Base-by-base conservation (phyloP, 2,888 invertebrate genomes). In the Andrena camellia region DNA sequence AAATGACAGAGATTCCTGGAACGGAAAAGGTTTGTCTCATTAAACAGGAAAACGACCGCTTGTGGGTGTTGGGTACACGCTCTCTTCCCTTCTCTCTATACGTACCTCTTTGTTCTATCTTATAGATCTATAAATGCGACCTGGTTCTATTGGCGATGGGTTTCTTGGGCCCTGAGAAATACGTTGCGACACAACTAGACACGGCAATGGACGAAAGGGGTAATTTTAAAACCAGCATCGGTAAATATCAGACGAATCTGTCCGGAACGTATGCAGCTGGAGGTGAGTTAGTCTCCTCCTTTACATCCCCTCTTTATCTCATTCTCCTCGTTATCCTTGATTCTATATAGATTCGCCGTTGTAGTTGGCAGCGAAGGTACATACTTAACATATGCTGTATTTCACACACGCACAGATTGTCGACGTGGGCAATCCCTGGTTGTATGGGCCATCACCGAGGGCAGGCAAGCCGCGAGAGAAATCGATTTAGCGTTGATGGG, bases 361-460 rank as follows among this genome's bases (percentile, higher is more conserved):
- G 42, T 13, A 35, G 35, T 35, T 35, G 10, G 3, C 35, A 10
- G 35, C 35, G 35, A 35, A 35, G 10, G 10, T 10, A 10, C 10
- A 35, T 13, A 13, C 13, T 52, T 20, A 20, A 52, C 20, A 20
- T 8, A 8, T 42, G 2, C n/a, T 59, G 13, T n/a, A 35, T 29
- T 42, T 2, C 23, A 33, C 20, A 10, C 35, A 2, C 7, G 2
- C 7, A 13, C 8, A 98, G 99, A 99, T 95, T 99, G 99, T 94
- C 97, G 99, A 50, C 96, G 99, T 89, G 99, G 99, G n/a, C 99
- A 99, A 93, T 99, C 99, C 0, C 95, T 99, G 77, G 99, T 99
- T 4, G 99, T 99, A 8, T 99, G 99, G 98, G 99, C 99, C 26
- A 99, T 99, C 86, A 96, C 98, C 0, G 99, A 99, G 94, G 99